Base-by-base conservation (phyloP, 2,888 invertebrate species). In the Hermodice carunculata region DNA sequence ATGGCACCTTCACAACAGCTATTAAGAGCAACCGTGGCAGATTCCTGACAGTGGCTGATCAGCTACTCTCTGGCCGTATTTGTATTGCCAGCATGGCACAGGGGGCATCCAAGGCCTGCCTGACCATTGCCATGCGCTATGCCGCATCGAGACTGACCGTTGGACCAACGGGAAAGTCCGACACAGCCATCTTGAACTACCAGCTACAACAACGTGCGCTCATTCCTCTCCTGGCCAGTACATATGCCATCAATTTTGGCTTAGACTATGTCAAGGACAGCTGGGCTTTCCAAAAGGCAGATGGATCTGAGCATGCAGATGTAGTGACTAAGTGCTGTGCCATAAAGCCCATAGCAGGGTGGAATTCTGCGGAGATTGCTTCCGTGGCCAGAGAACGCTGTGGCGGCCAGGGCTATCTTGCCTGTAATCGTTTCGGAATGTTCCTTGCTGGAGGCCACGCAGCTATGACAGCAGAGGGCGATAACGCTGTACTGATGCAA, bases 401-500 rank as follows among this genome's bases (percentile, higher is more conserved):
- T 48, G 73, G 73, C 8, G 73, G 73, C 11, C 73, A 73, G 37
- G 73, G 73, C 28, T 73, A 73, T 48, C 64, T 73, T 14, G 52
- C 71, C n/a, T 58, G 61, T 34, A 73, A 73, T 63, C 51, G 71
- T 24, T 70, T 67, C 37, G 68, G 71, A 17, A 67, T 64, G 1
- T 64, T 67, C 28, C 61, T 73, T 48, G 73, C 64, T 26, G 53
- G 61, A 24, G 59, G 70, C 6, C 73, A 73, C 46, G 73, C 73
- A 42, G 60, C 70, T 2, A 62, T 71, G 44, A 73, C 73, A 3
- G 73, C 73, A 17, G 73, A 73, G 51, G 73, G 73, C 42, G 73
- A 73, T 61, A 73, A 73, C 58, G 44, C 64, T n/a, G 73, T 73
- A 1, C 57, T 73, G 28, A 70, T 70, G 67, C 73, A 73, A 58